These are phyloP conservation scores for Nettapus auritus DNA, from an alignment of 2,113 vertebrate genomes.

Conservation along the genomic window DNA sequence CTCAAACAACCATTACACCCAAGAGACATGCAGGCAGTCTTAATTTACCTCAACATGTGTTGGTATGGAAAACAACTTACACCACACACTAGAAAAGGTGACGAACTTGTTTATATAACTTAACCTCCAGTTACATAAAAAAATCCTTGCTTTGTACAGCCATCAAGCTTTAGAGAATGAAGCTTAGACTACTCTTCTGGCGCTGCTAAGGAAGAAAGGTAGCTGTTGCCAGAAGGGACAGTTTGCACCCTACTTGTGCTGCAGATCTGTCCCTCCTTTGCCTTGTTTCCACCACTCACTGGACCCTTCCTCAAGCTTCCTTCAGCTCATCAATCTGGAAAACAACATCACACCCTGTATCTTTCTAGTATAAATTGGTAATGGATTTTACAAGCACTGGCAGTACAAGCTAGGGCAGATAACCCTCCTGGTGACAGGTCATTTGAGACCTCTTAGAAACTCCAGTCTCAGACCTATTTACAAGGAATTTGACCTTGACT, in stretches of 20 bases:
- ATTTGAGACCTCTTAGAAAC: background rate
- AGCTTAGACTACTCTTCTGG: rapidly evolving
- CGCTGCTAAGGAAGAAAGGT: background rate
- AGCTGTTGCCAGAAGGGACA: background rate
- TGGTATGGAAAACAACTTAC: background rate
- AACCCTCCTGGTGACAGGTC: background rate
- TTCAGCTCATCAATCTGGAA: background rate
- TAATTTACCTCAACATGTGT: background rate
- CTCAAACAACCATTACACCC: background rate
- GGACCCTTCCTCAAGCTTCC: background rate
- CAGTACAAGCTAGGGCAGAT: background rate
- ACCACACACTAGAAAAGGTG: background rate
- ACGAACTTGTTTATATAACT: too few relatives aligned
- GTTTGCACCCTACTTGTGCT: background rate
- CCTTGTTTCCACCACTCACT: background rate
- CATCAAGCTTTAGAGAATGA: background rate
- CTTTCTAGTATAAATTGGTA: background rate
- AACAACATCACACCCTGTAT: background rate
- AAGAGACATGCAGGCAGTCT: background rate
- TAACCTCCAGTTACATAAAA: background rate
- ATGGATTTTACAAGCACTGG: background rate
- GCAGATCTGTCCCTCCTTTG: background rate
- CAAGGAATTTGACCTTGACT: background rate
- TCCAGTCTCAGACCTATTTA: background rate
- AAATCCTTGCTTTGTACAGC: background rate